phyloP scores from a whole-genome alignment of 2,797 vertebrate species.

The Pangasius larnaudii region DNA sequence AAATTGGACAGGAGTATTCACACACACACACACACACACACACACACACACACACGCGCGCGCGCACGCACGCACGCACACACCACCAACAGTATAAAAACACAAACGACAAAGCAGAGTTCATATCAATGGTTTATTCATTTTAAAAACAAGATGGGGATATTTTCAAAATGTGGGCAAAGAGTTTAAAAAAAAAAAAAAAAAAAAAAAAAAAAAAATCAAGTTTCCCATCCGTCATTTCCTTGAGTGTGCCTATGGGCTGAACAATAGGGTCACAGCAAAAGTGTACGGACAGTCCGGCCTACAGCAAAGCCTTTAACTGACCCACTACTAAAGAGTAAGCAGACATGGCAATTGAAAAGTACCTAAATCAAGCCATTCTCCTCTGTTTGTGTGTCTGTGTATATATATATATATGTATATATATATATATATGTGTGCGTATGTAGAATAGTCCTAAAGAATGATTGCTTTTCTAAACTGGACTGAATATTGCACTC shows the following conservation, averaged over 20 bases:
- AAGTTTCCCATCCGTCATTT: conserved; percentile 59
- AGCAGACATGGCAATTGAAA: conserved; percentile 60
- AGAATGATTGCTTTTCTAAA: conserved; percentile 71
- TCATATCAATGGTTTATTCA: conserved; percentile 79
- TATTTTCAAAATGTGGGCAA: conserved; percentile 71
- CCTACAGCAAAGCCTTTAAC: conserved; percentile 61
- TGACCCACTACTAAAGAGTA: conserved; percentile 61
- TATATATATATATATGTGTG: background rate
- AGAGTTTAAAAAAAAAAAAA: conserved; percentile 11
- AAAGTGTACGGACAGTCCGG: conserved; percentile 54
- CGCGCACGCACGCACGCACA: no score
- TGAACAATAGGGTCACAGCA: conserved; percentile 68
- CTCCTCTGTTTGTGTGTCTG: conserved; percentile 55
- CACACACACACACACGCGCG: background rate
- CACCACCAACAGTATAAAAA: background rate
- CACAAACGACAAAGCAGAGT: conserved; percentile 45
- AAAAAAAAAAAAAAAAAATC: conserved; percentile 24
- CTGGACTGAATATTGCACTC: conserved; percentile 82
- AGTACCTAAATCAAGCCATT: conserved; percentile 71
- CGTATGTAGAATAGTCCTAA: conserved; percentile 67
- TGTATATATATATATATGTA: conserved; percentile 16
- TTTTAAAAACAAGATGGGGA: conserved; percentile 83
- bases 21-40: background rate
- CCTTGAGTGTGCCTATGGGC: conserved; percentile 67
- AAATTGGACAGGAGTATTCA: background rate